These are phyloP conservation scores for Battus philenor DNA, from an alignment of 1,140 invertebrate species.

Conservation along the genomic window DNA sequence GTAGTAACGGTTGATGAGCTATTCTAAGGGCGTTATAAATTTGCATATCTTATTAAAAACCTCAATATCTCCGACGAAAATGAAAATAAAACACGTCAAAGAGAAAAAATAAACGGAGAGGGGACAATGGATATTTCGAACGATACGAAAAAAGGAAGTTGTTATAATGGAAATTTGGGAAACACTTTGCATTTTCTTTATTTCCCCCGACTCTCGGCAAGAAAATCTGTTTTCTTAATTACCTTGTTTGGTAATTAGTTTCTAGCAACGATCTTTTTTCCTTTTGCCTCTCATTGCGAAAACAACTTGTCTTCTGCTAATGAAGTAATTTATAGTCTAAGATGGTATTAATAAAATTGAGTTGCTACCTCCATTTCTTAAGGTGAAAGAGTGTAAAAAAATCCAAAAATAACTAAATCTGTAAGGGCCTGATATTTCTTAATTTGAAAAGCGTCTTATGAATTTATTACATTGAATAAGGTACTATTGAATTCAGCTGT, in stretches of 20 bases:
- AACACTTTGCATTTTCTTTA: conserved; percentile 70
- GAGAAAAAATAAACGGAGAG: conserved; percentile 48
- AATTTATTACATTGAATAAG: too few relatives aligned
- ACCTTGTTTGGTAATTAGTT: conserved; percentile 75
- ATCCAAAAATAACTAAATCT: too few relatives aligned
- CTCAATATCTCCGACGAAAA: conserved; percentile 61
- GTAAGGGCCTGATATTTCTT: too few relatives aligned
- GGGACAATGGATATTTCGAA: conserved; percentile 69
- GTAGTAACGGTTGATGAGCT: too few relatives aligned
- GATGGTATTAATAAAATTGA: too few relatives aligned
- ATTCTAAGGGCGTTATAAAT: conserved; percentile 34
- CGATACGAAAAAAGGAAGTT: conserved; percentile 64
- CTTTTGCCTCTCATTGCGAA: conserved; percentile 43
- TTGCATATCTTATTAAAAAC: conserved; percentile 74
- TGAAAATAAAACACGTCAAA: conserved; percentile 70
- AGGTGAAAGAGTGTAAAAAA: too few relatives aligned
- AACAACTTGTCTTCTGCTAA: conserved; percentile 67
- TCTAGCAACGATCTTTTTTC: conserved; percentile 64
- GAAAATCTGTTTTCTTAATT: conserved; percentile 72
- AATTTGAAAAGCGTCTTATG: too few relatives aligned
- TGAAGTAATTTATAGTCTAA: conserved; percentile 70
- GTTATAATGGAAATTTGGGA: conserved; percentile 71
- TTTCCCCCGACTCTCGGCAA: conserved; percentile 50
- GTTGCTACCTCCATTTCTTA: too few relatives aligned
- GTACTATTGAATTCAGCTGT: too few relatives aligned